Conservation (phyloP, 2,797 vertebrate genomes). For the Zonotrichia albicollis region DNA sequence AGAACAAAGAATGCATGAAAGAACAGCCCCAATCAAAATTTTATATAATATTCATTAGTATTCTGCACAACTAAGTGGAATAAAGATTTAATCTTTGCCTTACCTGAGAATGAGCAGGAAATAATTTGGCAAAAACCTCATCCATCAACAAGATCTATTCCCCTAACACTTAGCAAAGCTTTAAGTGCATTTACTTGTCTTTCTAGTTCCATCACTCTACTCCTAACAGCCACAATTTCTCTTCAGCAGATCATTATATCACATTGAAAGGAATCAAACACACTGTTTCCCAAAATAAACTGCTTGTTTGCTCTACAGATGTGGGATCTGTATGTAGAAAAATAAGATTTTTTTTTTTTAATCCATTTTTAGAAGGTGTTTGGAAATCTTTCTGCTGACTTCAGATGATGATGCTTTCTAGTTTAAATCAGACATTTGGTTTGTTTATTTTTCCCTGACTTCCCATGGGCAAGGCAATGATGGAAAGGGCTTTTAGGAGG, state of each 20-base stretch:
- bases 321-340: background rate
- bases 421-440: background rate
- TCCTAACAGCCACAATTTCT: conserved; percentile 41
- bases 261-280: conserved; percentile 18
- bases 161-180: background rate
- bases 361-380: background rate
- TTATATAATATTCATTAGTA: conserved; percentile 11
- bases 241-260: conserved; percentile 44
- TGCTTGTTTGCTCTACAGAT: background rate
- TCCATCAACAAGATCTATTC: conserved; percentile 43
- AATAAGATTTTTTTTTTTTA: background rate
- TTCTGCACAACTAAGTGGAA: conserved; percentile 12
- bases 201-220: conserved; percentile 16
- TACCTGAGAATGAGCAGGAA: conserved; percentile 50
- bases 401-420: background rate
- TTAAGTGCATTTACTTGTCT: conserved; percentile 2
- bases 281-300: background rate
- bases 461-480: background rate
- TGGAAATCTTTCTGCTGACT: background rate
- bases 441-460: background rate
- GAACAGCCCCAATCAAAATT: background rate
- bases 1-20: background rate
- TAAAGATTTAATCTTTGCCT: conserved; percentile 61
- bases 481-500: background rate
- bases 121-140: conserved; percentile 61